Percentiles rank a stretch among this genome's conserved stretches.
Conservation (phyloP, 1,140 invertebrate species). For the Lepidurus packardi region DNA sequence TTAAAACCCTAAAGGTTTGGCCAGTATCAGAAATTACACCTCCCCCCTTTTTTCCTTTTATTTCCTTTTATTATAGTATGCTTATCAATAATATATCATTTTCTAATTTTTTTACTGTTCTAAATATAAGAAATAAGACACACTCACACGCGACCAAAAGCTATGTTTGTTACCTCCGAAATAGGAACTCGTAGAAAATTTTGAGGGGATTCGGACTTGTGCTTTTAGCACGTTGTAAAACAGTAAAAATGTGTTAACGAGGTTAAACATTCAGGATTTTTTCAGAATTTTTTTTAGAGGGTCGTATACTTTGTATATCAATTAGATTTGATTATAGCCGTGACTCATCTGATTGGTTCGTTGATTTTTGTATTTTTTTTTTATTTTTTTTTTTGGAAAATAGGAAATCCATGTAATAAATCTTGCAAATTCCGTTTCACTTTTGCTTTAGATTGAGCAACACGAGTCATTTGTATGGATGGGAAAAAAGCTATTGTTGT, state of each 20-base stretch:
- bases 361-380: not conserved
- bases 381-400: not conserved
- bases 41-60: not conserved
- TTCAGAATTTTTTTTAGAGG: not conserved
- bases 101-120: too few relatives aligned
- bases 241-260: conserved; percentile 12
- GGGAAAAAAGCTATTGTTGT: conserved; percentile 1
- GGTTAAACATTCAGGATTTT: not conserved
- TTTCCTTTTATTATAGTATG: not conserved
- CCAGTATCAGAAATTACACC: not conserved
- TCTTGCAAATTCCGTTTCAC: not conserved
- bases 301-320: not conserved
- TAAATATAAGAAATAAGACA: too few relatives aligned
- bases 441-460: not conserved
- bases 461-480: not conserved
- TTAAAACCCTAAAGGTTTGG: too few relatives aligned
- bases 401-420: too few relatives aligned
- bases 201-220: not conserved
- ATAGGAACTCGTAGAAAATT: not conserved
- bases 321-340: not conserved
- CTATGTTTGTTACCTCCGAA: not conserved
- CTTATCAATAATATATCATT: too few relatives aligned
- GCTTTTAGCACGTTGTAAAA: conserved; percentile 14
- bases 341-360: not conserved
- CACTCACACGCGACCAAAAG: not conserved